Evolutionary conservation across 1,140 invertebrate species (phyloP), one percentile per base, ranked within the genome.

Genomic region (Drosophila bipectinata): DNA sequence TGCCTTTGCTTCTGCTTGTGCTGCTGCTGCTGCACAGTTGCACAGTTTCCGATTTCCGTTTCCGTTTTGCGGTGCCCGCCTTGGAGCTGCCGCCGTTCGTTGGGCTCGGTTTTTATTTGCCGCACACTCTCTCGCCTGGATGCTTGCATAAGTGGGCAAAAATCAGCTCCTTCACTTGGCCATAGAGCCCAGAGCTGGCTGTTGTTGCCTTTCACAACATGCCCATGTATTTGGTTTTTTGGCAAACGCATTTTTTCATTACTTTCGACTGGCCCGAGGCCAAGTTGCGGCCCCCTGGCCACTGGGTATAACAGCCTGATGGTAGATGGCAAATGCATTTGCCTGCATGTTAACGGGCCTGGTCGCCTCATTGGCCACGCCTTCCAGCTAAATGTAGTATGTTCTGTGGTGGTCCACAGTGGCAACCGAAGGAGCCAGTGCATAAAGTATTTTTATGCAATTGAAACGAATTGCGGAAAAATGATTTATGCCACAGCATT

Each of bases 191-290:
- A 18, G 41, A 59, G 76, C 72, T 76, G 60, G 59, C 56, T 18
- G 41, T 44, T 39, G 68, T 62, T 66, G 61, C 47, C 34, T 39
- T 15, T 18, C 44, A 3, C 5, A 15, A 15, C 15, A 47, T 55
- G 61, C n/a, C 39, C 52, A 63, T 64, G 41, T 77, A 59, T 79
- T 73, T 73, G 63, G 51, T 66, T 77, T 82, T 85, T 85, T 85
- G 82, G 82, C 82, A 85, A 81, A 85, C 82, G 82, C 83, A 88
- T 88, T 85, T 87, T 85, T 85, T 85, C 82, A 85, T 85, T 85
- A 85, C 82, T 87, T 79, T 72, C 60, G 37, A 88, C 83, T 85
- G 82, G 82, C 82, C 71, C 54, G 48, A n/a, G 71, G 83, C 82
- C 82, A 85, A 82, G 54, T 72, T 66, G 57, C 51, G 12, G 52